These are phyloP conservation scores for Saturnia pavonia DNA, from an alignment of 2,888 invertebrate genomes.

Conservation along the genomic window DNA sequence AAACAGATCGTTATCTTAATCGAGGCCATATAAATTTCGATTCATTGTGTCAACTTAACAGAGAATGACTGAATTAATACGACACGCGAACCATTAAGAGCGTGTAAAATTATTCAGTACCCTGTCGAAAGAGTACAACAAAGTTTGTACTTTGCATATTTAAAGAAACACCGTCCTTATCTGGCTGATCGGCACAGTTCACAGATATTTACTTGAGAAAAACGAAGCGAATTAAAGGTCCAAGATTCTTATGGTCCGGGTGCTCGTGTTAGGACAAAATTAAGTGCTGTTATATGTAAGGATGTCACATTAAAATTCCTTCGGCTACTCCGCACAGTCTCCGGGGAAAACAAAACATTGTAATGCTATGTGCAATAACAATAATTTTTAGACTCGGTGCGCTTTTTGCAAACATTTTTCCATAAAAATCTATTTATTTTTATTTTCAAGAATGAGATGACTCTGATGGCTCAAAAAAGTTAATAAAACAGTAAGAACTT, in stretches of 20 bases:
- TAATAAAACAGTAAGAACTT: too few relatives aligned
- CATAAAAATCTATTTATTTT: not conserved
- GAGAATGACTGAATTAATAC: constrained; percentile 64
- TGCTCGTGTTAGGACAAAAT: constrained; percentile 78
- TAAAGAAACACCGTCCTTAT: constrained; percentile 77
- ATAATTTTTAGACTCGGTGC: constrained; percentile 59
- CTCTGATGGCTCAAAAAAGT: too few relatives aligned
- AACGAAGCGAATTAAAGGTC: constrained; percentile 58
- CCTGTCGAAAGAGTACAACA: constrained; percentile 71
- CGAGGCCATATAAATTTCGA: constrained; percentile 48
- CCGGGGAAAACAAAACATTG: constrained; percentile 57
- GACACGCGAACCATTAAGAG: constrained; percentile 74
- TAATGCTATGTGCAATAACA: constrained; percentile 62
- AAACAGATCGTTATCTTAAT: constrained; percentile 31
- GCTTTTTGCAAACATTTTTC: constrained; percentile 38
- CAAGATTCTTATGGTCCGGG: constrained; percentile 62
- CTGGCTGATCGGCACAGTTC: constrained; percentile 73
- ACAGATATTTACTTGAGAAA: constrained; percentile 69
- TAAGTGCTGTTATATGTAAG: constrained; percentile 79
- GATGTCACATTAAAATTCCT: constrained; percentile 79
- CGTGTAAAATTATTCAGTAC: constrained; percentile 79
- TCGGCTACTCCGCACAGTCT: constrained; percentile 64
- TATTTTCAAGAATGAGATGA: too few relatives aligned
- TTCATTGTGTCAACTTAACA: constrained; percentile 59
- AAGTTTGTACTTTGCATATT: constrained; percentile 80